Evolutionary conservation across 2,888 invertebrate genomes (phyloP).

Genomic region (Ariolimax columbianus): DNA sequence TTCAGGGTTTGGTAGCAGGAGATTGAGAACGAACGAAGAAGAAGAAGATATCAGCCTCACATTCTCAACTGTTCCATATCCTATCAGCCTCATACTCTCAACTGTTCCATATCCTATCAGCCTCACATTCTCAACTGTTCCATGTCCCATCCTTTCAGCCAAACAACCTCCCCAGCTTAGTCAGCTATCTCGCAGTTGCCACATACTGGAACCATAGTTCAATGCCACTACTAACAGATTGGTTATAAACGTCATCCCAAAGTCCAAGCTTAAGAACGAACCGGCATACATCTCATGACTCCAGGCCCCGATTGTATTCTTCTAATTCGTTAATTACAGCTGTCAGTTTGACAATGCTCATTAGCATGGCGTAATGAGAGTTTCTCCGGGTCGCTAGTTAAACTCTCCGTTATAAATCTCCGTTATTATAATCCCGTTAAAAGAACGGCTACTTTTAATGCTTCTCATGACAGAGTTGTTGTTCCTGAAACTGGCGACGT

Average conservation of each 20-base stretch:
- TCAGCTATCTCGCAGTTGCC: too few species aligned
- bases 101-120: too few species aligned
- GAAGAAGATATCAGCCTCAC: too few species aligned
- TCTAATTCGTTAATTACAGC: slow-evolving; percentile 56
- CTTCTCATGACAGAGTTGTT: neutral
- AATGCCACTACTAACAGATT: neutral
- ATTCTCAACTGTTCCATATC: too few species aligned
- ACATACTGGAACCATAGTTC: too few species aligned
- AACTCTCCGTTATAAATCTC: slow-evolving; percentile 48
- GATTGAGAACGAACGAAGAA: too few species aligned
- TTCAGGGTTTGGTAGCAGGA: too few species aligned
- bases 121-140: too few species aligned
- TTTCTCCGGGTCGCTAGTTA: slow-evolving; percentile 14
- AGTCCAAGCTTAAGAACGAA: neutral
- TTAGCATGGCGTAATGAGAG: slow-evolving; percentile 56
- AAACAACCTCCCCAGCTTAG: too few species aligned
- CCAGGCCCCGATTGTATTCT: slow-evolving; percentile 48
- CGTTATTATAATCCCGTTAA: slow-evolving; percentile 27
- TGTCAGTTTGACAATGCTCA: slow-evolving; percentile 55
- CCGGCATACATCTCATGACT: slow-evolving; percentile 17
- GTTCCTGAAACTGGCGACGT: neutral
- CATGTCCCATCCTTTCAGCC: too few species aligned
- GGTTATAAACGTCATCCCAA: neutral
- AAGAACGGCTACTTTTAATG: neutral
- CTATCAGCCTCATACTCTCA: too few species aligned